A percentile compares a stretch with the other conserved stretches of the same genome.
Evolutionary conservation across 1,140 invertebrate genomes (phyloP).

Genomic region (Fopius arisanus): DNA sequence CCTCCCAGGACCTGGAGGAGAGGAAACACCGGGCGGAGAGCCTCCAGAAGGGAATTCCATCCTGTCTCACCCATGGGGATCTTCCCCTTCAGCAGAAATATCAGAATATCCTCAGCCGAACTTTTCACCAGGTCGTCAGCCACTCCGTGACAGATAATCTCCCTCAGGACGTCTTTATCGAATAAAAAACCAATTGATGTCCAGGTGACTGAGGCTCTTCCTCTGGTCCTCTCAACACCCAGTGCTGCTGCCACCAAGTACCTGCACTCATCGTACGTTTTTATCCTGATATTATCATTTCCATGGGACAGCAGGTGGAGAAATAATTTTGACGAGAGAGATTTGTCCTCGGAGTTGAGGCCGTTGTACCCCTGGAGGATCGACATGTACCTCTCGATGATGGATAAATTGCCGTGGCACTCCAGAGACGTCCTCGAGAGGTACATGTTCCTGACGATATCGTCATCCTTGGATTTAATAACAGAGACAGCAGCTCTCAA

Average conservation of each 20-base stretch:
- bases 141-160: slow-evolving; percentile 71
- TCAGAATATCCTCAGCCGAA: slow-evolving; percentile 69
- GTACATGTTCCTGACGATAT: slow-evolving; percentile 43
- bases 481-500: slow-evolving; percentile 53
- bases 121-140: slow-evolving; percentile 64
- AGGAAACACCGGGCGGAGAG: slow-evolving; percentile 67
- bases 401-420: slow-evolving; percentile 52
- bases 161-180: slow-evolving; percentile 67
- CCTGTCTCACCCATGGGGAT: slow-evolving; percentile 67
- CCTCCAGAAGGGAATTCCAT: slow-evolving; percentile 68
- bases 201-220: slow-evolving; percentile 51
- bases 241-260: slow-evolving; percentile 52
- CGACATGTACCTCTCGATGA: slow-evolving; percentile 41
- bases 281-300: slow-evolving; percentile 51
- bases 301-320: slow-evolving; percentile 50
- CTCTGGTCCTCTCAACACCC: slow-evolving; percentile 55
- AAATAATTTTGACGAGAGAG: slow-evolving; percentile 46
- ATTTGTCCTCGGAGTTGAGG: slow-evolving; percentile 39
- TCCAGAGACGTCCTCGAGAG: slow-evolving; percentile 48
- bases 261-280: slow-evolving; percentile 60
- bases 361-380: slow-evolving; percentile 30
- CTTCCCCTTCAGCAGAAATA: slow-evolving; percentile 70
- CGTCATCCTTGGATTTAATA: slow-evolving; percentile 36
- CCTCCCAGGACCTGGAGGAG: slow-evolving; percentile 61
- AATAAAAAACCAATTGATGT: slow-evolving; percentile 65